phyloP scores from a whole-genome alignment of 2,113 vertebrate genomes.

The Lathamus discolor region DNA sequence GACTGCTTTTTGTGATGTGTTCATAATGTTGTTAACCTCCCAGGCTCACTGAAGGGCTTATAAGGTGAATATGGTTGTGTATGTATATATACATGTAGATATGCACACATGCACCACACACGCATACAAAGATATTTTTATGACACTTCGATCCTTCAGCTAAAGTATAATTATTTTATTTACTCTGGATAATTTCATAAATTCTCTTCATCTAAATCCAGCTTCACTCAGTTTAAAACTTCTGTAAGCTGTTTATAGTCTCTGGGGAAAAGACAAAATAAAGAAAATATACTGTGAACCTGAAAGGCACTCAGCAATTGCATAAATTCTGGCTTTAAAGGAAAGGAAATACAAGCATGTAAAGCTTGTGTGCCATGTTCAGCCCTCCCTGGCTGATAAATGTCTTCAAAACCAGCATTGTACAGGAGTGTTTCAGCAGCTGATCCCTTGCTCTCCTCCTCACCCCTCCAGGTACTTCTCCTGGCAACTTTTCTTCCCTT shows the following conservation, averaged over 20 bases:
- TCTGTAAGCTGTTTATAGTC: background rate
- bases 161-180: background rate
- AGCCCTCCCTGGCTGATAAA: background rate
- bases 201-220: background rate
- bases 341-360: background rate
- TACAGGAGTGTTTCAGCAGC: rapidly evolving
- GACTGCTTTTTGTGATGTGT: background rate
- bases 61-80: background rate
- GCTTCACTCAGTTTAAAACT: background rate
- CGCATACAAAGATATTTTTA: background rate
- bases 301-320: background rate
- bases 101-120: rapidly evolving
- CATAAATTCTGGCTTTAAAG: background rate
- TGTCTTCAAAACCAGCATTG: background rate
- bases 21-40: background rate
- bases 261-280: background rate
- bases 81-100: background rate
- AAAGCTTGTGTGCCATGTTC: background rate
- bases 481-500: background rate
- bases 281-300: background rate
- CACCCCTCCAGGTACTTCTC: background rate
- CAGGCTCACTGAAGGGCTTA: background rate
- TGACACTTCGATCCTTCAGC: background rate
- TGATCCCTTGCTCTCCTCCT: background rate
- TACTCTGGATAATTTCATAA: background rate